These are phyloP conservation scores for Phalanger gymnotis DNA, from an alignment of 2,797 vertebrate genomes.

Conservation along the genomic window DNA sequence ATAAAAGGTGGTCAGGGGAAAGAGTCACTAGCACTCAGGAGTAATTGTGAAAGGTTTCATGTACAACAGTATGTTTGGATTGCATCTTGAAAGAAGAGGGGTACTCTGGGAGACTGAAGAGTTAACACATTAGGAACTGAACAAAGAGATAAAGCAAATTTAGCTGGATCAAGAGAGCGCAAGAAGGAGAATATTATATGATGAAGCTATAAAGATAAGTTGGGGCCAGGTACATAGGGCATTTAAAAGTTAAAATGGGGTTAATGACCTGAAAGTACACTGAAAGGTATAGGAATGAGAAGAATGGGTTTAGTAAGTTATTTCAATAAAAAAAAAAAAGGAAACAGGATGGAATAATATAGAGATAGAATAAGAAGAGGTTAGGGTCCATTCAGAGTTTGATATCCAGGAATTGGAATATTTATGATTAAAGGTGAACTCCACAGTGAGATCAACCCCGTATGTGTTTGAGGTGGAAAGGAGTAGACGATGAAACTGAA, in stretches of 20 bases:
- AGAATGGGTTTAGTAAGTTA: too few relatives aligned
- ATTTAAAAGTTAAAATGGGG: too few relatives aligned
- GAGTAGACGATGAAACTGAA: neutral
- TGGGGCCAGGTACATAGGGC: too few relatives aligned
- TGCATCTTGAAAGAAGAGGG: too few relatives aligned
- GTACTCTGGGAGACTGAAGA: too few relatives aligned
- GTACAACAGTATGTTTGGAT: too few relatives aligned
- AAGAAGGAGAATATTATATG: neutral
- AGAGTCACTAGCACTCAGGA: neutral
- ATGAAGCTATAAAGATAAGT: neutral
- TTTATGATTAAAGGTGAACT: neutral
- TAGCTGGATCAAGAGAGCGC: neutral
- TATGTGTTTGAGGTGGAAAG: neutral
- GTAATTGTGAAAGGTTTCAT: neutral
- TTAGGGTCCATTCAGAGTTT: too few relatives aligned
- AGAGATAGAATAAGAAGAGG: neutral
- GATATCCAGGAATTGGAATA: neutral
- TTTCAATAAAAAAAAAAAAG: neutral
- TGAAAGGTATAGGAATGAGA: neutral
- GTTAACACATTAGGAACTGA: neutral
- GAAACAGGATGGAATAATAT: slow-evolving; percentile 2
- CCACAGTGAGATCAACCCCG: neutral
- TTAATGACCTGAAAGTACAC: neutral
- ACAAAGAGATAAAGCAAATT: neutral
- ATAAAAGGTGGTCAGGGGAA: neutral